Conservation (phyloP, 30 jellyfish, hydroid and myxozoan genomes). For the Nemopilema nomurai region DNA sequence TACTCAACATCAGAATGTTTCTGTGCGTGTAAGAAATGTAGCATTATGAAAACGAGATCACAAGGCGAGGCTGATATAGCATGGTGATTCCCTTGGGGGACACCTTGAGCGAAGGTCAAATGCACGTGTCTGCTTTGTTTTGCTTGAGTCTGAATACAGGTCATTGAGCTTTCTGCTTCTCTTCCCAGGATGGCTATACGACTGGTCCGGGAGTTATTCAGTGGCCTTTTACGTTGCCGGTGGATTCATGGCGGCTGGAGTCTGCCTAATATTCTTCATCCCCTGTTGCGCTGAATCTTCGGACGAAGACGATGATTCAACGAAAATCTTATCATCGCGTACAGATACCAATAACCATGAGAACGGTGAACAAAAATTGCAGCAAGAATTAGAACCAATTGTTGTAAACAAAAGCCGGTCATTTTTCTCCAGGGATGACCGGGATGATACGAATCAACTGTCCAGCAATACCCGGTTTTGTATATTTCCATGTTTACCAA, state of each 20-base stretch:
- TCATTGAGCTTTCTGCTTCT: not conserved
- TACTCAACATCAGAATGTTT: too few species aligned
- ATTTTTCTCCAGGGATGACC: not conserved
- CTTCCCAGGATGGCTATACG: slow-evolving; percentile 95
- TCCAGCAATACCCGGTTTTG: slow-evolving; percentile 34
- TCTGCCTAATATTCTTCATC: slow-evolving; percentile 81
- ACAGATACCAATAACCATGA: not conserved
- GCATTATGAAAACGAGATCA: too few species aligned
- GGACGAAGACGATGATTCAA: slow-evolving; percentile 7
- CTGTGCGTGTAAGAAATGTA: too few species aligned
- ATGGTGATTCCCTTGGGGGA: too few species aligned
- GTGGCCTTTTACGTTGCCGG: slow-evolving; percentile 97
- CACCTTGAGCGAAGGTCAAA: not conserved
- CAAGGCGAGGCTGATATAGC: too few species aligned
- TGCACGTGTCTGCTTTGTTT: not conserved
- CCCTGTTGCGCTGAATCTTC: slow-evolving; percentile 56
- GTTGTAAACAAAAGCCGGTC: not conserved
- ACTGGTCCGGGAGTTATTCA: slow-evolving; percentile 73
- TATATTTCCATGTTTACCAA: slow-evolving; percentile 57
- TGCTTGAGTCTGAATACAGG: not conserved
- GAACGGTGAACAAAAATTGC: not conserved
- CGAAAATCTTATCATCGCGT: not conserved
- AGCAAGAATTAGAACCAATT: not conserved
- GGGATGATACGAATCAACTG: slow-evolving; percentile 23
- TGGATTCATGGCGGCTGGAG: slow-evolving; percentile 92